These are phyloP conservation scores for Dasypolia templi DNA, from an alignment of 2,888 invertebrate genomes.

Conservation along the genomic window DNA sequence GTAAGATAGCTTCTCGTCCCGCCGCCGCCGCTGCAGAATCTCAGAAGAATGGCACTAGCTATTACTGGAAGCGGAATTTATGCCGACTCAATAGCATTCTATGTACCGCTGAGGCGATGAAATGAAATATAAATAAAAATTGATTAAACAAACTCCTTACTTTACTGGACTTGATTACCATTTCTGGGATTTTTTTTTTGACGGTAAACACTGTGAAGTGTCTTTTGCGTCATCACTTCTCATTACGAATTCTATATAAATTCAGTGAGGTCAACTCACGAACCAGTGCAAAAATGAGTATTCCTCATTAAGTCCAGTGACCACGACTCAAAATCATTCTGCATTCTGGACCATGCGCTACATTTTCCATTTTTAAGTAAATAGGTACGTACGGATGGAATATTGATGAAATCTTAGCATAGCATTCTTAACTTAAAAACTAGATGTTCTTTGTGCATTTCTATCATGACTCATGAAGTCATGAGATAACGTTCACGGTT, in stretches of 20 bases:
- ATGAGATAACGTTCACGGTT: slow-evolving; percentile 5
- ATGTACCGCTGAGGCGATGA: slow-evolving; percentile 63
- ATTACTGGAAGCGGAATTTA: slow-evolving; percentile 73
- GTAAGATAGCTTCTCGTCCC: slow-evolving; percentile 67
- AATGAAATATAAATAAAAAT: slow-evolving; percentile 55
- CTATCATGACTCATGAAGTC: slow-evolving; percentile 8
- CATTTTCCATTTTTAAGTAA: slow-evolving; percentile 71
- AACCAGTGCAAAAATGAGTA: slow-evolving; percentile 54
- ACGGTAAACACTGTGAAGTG: neutral
- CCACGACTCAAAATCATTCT: slow-evolving; percentile 63
- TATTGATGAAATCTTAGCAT: slow-evolving; percentile 54
- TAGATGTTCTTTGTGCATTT: neutral
- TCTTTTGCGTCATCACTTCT: slow-evolving; percentile 27
- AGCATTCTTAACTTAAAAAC: neutral
- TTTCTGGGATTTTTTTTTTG: slow-evolving; percentile 20
- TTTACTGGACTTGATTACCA: slow-evolving; percentile 7
- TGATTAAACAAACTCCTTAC: slow-evolving; percentile 67
- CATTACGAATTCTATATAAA: slow-evolving; percentile 52
- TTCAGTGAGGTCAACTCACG: slow-evolving; percentile 43
- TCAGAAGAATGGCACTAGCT: slow-evolving; percentile 74
- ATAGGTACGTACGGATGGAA: slow-evolving; percentile 67
- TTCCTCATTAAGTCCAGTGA: slow-evolving; percentile 35
- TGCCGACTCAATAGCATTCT: slow-evolving; percentile 69
- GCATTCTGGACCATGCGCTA: slow-evolving; percentile 68
- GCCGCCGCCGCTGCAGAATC: slow-evolving; percentile 62